phyloP scores from a whole-genome alignment of 2,113 vertebrate species.

The Dromiciops gliroides region DNA sequence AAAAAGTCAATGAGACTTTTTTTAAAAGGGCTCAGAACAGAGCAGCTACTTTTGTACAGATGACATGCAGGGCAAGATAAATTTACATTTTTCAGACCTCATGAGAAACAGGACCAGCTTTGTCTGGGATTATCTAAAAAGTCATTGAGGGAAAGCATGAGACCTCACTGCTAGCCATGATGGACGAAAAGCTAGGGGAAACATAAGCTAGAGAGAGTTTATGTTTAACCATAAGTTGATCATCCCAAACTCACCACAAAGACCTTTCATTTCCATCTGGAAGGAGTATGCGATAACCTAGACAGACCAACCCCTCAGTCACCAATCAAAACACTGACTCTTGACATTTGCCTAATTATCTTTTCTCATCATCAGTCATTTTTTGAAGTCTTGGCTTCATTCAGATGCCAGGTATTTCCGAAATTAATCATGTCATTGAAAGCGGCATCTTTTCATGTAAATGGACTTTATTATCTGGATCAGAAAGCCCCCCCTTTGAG shows the following conservation, averaged over 20 bases:
- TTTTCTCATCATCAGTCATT: slow-evolving; percentile 87
- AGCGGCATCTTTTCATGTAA: slow-evolving; percentile 89
- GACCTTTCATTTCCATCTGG: slow-evolving; percentile 79
- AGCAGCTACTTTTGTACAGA: slow-evolving; percentile 65
- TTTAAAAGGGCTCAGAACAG: slow-evolving; percentile 60
- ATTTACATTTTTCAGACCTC: slow-evolving; percentile 48
- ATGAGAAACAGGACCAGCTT: slow-evolving; percentile 40
- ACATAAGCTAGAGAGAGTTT: slow-evolving; percentile 61
- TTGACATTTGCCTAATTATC: slow-evolving; percentile 88
- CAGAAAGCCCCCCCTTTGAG: slow-evolving; percentile 81
- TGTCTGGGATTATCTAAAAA: slow-evolving; percentile 46
- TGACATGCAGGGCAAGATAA: slow-evolving; percentile 60
- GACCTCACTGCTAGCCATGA: slow-evolving; percentile 19
- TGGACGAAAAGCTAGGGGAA: slow-evolving; percentile 58
- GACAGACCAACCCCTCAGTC: slow-evolving; percentile 77
- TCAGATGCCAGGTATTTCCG: slow-evolving; percentile 90
- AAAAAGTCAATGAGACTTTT: slow-evolving; percentile 55
- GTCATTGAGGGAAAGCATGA: slow-evolving; percentile 49
- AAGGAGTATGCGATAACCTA: slow-evolving; percentile 79
- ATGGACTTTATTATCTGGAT: slow-evolving; percentile 86
- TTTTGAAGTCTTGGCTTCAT: slow-evolving; percentile 84
- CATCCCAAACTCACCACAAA: slow-evolving; percentile 73
- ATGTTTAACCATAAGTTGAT: slow-evolving; percentile 70
- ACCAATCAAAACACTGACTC: slow-evolving; percentile 83
- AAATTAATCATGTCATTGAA: slow-evolving; percentile 89